A percentile compares a stretch with the other conserved stretches of the same genome.
phyloP scores from a whole-genome alignment of 2,888 invertebrate species.

The Troides helena region DNA sequence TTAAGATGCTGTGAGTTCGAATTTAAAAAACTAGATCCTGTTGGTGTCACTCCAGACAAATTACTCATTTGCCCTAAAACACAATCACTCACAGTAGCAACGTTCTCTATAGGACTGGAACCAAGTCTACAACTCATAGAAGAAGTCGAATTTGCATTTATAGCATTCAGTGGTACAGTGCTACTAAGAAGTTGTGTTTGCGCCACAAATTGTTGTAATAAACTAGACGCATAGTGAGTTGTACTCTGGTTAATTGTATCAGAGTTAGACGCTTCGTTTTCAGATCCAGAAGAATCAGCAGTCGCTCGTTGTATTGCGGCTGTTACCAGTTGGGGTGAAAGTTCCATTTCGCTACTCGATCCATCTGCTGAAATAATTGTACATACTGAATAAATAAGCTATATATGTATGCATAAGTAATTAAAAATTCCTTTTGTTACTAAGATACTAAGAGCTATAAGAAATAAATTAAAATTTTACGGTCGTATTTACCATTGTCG shows the following conservation, averaged over 20 bases:
- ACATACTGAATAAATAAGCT: conserved; percentile 6
- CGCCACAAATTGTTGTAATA: conserved; percentile 89
- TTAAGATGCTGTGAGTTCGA: conserved; percentile 62
- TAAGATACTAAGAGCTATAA: not conserved
- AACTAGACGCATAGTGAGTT: conserved; percentile 85
- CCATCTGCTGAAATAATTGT: conserved; percentile 71
- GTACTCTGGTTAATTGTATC: conserved; percentile 76
- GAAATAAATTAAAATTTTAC: not conserved
- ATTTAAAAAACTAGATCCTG: conserved; percentile 61
- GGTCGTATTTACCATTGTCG: conserved; percentile 62
- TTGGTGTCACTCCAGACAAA: conserved; percentile 62
- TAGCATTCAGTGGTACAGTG: conserved; percentile 60
- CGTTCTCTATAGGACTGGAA: conserved; percentile 57
- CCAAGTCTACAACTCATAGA: conserved; percentile 52
- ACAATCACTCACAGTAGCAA: conserved; percentile 62
- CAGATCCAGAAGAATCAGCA: conserved; percentile 84
- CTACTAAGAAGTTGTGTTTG: conserved; percentile 86
- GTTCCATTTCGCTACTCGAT: conserved; percentile 87
- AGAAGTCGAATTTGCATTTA: conserved; percentile 48
- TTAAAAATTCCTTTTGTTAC: not conserved
- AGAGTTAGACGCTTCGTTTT: conserved; percentile 82
- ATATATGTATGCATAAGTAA: not conserved
- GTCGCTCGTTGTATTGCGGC: conserved; percentile 88
- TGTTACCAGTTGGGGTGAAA: conserved; percentile 86
- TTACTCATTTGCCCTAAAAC: conserved; percentile 68